Base-by-base conservation (phyloP, 2,113 vertebrate species). In the Sus scrofa region DNA sequence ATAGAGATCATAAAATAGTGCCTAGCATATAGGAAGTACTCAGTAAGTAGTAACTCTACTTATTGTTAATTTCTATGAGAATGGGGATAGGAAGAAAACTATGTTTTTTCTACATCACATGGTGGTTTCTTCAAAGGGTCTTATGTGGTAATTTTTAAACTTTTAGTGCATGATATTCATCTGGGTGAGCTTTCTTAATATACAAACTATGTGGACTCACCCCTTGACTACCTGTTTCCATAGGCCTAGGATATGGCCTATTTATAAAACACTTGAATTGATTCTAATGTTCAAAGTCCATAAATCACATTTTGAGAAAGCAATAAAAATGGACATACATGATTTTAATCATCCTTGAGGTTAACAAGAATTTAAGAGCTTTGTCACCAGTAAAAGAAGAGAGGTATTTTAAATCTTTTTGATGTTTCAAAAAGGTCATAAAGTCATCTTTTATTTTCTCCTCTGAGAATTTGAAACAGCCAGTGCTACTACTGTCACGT, bases 361-460 rank as follows among this genome's bases (percentile, higher is more conserved):
- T 81, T 78, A 68, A 56, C 9, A 96, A 91, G 8, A 87, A 79
- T 82, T 44, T 88, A 71, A 90, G 16, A 71, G 10, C 92, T 32
- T 65, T 77, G 30, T 86, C 34, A 34, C 12, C 44, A 44, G 22
- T 63, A 81, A 74, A 94, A 6, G 7, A 63, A 56, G 10, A 81
- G n/a, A 74, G 12, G 1, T 89, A 63, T 74, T 79, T 82, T 75
- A 89, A 44, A 79, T 74, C 7, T 30, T 91, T 92, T 67, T 86
- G 34, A 37, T 87, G 24, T 86, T 26, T 22, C 26, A 26, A 44
- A 81, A 82, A 92, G 2, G 16, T 52, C 44, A 92, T 62, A 85
- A 12, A 77, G 1, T 32, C 26, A 74, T 15, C 63, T 74, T 82
- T 78, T 78, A 52, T 95, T 90, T 92, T 71, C 62, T 96, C 10